Evolutionary conservation across 2,888 invertebrate genomes (phyloP).

Genomic region (Lacanobia wlatinum): DNA sequence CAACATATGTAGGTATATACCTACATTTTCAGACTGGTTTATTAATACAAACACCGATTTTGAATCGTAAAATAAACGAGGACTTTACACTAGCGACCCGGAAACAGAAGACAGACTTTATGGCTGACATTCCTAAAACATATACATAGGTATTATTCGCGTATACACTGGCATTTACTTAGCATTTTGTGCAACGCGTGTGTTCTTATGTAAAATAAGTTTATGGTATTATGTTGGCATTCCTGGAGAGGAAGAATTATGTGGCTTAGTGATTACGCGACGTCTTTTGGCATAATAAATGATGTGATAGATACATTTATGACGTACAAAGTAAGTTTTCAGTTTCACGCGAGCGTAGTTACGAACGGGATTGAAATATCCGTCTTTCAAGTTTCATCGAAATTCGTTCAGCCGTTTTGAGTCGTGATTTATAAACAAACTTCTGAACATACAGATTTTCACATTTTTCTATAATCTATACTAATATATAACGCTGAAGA

Average conservation of each 20-base stretch:
- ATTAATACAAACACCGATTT: not conserved
- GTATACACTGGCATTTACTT: constrained; percentile 31
- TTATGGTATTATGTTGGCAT: constrained; percentile 39
- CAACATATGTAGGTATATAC: too few species aligned
- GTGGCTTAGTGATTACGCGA: too few species aligned
- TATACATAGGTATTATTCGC: constrained; percentile 6
- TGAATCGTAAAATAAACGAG: constrained; percentile 6
- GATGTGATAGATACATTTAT: too few species aligned
- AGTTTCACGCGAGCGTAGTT: too few species aligned
- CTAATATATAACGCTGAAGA: too few species aligned
- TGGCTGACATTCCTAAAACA: constrained; percentile 14
- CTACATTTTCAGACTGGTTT: not conserved
- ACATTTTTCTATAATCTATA: too few species aligned
- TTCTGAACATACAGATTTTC: not conserved
- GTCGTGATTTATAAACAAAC: not conserved
- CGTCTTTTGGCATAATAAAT: too few species aligned
- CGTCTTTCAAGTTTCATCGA: too few species aligned
- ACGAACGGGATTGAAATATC: too few species aligned
- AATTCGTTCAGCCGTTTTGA: too few species aligned
- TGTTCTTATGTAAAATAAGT: constrained; percentile 27
- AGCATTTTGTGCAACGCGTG: constrained; percentile 32
- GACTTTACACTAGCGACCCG: constrained; percentile 28
- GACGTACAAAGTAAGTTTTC: too few species aligned
- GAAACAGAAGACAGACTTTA: constrained; percentile 28
- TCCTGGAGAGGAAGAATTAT: constrained; percentile 9